Base-by-base conservation (phyloP, 92 coral and sea anemone genomes). In the Chrysogorgia sp. region DNA sequence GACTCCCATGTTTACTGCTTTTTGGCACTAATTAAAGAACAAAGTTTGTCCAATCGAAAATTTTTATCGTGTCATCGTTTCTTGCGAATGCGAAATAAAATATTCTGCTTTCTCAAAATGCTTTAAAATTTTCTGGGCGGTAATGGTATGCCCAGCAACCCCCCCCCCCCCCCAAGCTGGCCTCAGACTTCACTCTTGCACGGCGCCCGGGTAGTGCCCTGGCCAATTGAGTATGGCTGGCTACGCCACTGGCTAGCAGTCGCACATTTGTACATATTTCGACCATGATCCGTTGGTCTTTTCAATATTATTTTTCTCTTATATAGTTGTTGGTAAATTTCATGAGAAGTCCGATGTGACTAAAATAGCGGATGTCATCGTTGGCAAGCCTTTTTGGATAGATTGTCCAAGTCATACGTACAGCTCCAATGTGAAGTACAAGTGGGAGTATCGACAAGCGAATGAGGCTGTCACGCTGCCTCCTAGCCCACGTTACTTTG, bases 291-390 rank as follows among this genome's bases (percentile, higher is more conserved):
- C 32, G 15, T 19, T 28, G 17, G 28, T 63, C 1, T 28, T 9
- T 19, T 6, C 24, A 1, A 66, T 1, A 35, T 40, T 67, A 8
- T 30, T 0, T 17, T 32, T 67, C 43, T 40, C 35, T 63, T 4
- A 30, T 64, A 22, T 3, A 71, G 77, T 71, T 49, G 62, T 71
- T 28, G 77, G 77, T 12, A 33, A 31, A 2, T 71, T 71, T 52
- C 61, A 23, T 8, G 22, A 2, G 2, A 10, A 1, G 2, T 17
- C 34, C 2, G 20, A 22, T n/a, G 34, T 10, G 2, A 0, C 33
- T 0, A 20, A 0, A 49, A 40, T 25, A 13, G 14, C 40, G 0
- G 40, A 10, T 2, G 65, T 31, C 12, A 29, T 3, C 2, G 31
- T 72, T 52, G 65, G 65, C 2, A 53, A 24, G 37, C 10, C 63